Evolutionary conservation across 2,113 vertebrate genomes (phyloP), one percentile per base, ranked within the genome.

Genomic region (Anguilla japonica): DNA sequence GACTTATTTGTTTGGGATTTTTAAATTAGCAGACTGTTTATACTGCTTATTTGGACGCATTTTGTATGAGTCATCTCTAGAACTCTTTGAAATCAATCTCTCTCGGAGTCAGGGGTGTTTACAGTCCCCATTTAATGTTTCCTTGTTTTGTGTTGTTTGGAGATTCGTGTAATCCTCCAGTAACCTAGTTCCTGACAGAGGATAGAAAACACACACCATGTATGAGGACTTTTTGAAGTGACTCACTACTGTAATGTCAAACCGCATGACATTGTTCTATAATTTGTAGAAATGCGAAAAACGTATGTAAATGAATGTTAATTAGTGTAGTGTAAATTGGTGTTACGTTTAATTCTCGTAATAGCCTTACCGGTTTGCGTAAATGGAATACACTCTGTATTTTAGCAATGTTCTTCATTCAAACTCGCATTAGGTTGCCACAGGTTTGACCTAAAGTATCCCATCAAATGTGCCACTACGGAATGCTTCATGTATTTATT

Each of bases 101-200:
- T 29, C 8, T 41, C 78, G 9, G 34, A 57, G 78, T 85, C 50
- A 34, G 84, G 56, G 84, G 84, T 85, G 46, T 63, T 80, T 78
- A 26, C 79, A 18, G 6, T 41, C 34, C 39, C 40, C 29, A 20
- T 78, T 41, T 84, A 29, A n/a, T 9, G 41, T 16, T 41, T 78
- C 43, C 20, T 20, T 14, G 7, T 20, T 46, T 85, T 56, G 16
- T 29, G 15, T 8, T 50, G 41, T 50, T n/a, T 85, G 46, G 4
- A 57, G 14, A 22, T 85, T 56, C 15, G 41, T 53, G 46, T 57
- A 53, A 79, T 78, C 7, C n/a, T 39, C 18, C 60, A 22, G 50
- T 53, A 53, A 53, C 60, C 22, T 67, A 26, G 22, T 67, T 85
- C 46, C 41, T 41, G 16, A 56, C 39, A 85, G 75, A 79, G 63